Evolutionary conservation across 2,888 invertebrate genomes (phyloP).

Genomic region (Orthonevra nobilis): DNA sequence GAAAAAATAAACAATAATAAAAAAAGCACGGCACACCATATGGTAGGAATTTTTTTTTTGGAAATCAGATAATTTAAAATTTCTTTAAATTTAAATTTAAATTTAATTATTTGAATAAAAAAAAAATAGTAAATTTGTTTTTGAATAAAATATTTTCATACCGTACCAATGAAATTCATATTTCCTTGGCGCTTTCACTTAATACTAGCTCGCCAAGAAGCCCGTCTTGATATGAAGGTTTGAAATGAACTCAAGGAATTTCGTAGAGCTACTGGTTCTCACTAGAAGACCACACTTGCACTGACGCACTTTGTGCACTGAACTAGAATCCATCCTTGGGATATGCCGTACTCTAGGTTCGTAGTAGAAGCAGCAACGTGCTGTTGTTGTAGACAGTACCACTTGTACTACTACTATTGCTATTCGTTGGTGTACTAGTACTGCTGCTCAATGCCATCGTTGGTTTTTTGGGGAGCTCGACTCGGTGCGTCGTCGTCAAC

Average conservation of each 20-base stretch:
- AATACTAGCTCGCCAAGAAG: conserved; percentile 80
- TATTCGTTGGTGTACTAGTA: conserved; percentile 56
- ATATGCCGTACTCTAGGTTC: conserved; percentile 71
- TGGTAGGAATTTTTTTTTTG: conserved; percentile 23
- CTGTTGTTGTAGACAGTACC: conserved; percentile 62
- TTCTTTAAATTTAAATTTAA: conserved; percentile 14
- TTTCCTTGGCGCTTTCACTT: conserved; percentile 80
- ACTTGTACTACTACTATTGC: conserved; percentile 65
- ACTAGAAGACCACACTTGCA: conserved; percentile 75
- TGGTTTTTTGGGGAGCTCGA: not conserved
- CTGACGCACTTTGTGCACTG: conserved; percentile 78
- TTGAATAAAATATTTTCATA: conserved; percentile 57
- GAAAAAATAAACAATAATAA: too few species aligned
- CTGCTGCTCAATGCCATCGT: conserved; percentile 39
- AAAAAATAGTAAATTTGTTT: conserved; percentile 6
- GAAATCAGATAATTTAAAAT: too few species aligned
- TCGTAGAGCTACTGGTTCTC: conserved; percentile 67
- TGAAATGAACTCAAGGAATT: conserved; percentile 59
- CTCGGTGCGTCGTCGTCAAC: conserved; percentile 62
- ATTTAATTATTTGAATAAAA: conserved; percentile 9
- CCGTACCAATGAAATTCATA: conserved; percentile 81
- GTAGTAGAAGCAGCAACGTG: conserved; percentile 48
- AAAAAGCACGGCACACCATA: conserved; percentile 48
- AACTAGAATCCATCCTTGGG: conserved; percentile 72
- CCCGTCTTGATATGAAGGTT: conserved; percentile 75